phyloP scores from a whole-genome alignment of 2,797 vertebrate species.

The Okamejei kenojei region DNA sequence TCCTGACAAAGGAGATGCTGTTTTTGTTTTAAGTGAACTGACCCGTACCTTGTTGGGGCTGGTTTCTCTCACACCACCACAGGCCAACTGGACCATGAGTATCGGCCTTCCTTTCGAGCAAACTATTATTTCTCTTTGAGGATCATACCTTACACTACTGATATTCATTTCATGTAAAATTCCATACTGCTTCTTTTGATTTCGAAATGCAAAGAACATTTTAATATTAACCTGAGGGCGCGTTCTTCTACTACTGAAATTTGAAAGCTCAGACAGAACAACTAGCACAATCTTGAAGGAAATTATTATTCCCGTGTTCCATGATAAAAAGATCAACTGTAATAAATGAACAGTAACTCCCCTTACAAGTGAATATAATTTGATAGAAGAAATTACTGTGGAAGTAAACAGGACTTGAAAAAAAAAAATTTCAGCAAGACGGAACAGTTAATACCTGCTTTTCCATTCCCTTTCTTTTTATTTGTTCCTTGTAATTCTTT shows the following conservation, averaged over 20 bases:
- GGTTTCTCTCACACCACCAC: no score
- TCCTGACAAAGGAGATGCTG: no score
- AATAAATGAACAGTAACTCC: no score
- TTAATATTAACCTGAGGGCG: neutral
- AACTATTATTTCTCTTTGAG: neutral
- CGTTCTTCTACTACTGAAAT: neutral
- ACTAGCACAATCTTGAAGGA: neutral
- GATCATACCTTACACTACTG: neutral
- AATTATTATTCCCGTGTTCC: neutral
- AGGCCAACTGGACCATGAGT: no score
- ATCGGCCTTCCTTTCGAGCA: neutral
- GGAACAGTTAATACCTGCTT: slow-evolving; percentile 63
- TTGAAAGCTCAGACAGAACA: neutral
- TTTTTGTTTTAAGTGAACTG: no score
- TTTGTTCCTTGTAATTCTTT: slow-evolving; percentile 84
- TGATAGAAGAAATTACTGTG: neutral
- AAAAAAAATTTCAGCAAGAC: neutral
- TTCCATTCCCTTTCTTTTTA: slow-evolving; percentile 59
- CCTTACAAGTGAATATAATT: neutral
- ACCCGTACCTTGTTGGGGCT: no score
- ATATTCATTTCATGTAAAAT: neutral
- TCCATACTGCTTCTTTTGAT: neutral
- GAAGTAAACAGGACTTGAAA: neutral
- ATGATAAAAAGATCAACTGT: neutral
- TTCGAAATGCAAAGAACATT: neutral